Base-by-base conservation (phyloP, 2,888 invertebrate genomes). In the Teleiodes luculella region DNA sequence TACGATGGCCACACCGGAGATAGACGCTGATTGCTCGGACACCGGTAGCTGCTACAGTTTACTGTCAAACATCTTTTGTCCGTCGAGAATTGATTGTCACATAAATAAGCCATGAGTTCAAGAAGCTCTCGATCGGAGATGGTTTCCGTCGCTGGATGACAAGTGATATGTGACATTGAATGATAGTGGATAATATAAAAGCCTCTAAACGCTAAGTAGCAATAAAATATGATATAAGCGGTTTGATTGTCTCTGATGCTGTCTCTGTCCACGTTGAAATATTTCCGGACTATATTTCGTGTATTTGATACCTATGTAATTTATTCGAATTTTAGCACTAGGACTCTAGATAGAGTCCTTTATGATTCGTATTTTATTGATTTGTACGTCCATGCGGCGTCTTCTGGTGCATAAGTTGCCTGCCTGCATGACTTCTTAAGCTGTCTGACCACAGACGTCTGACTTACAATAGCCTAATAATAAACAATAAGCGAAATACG, bases 21-120 rank as follows among this genome's bases (percentile, higher is more conserved):
- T 64, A 62, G 39, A 63, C 59, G 57, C 59, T 63, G 57, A 58
- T 47, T 43, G 53, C 58, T 48, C 52, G 54, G 51, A 56, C 53
- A 56, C 52, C 58, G 53, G 58, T 52, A 59, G 53, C 61, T 24
- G 24, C 53, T 56, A 61, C 56, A 55, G 47, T 59, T 52, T 51
- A 55, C 58, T 65, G 65, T 68, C 67, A 63, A 65, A 65, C 56
- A 55, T 59, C 59, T 63, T 64, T 65, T 65, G 64, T 64, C 54
- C 53, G 57, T 43, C 50, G 57, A 58, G 46, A 59, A 60, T 61
- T 62, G 59, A 64, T 63, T 60, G 59, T 53, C 52, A 51, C 47
- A 61, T 58, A 59, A 59, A 57, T 53, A 52, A 58, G 47, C 41
- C 47, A 51, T 54, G 49, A 52, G 53, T 53, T 57, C 56, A 28